Base-by-base conservation (phyloP, 1,140 invertebrate genomes). In the Achatina immaculata region DNA sequence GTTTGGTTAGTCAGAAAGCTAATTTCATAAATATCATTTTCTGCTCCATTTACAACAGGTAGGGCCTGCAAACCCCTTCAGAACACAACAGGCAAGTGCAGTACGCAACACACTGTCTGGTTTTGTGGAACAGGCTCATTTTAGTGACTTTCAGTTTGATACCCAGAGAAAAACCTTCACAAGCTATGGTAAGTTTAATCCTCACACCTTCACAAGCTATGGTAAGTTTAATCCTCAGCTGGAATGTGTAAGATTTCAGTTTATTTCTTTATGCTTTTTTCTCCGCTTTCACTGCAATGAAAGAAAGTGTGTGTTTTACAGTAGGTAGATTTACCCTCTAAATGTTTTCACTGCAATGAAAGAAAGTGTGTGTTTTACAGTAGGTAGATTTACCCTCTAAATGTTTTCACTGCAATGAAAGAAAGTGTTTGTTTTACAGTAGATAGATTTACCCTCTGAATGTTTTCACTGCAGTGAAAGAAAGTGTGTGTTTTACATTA, bases 121-220 rank as follows among this genome's bases (percentile, higher is more conserved):
- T 21, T 98, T 95, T 93, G 95, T 99, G 6, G 99, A 99, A 90
- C 94, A 95, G 85, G 96, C 98, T 6, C 96, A 99, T 91, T 94
- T 99, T 42, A 99, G 95, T 92, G 96, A 97, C 86, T 99, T 99
- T 92, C 96, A 99, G 86, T 99, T 99, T 94, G 98, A 99, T 92
- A 98, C 96, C 90, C 98, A 99, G 89, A 93, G 98, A 83, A 93
- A 97, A 89, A 99, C 97, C 19, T 99, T 99, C 83, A 88, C 92
- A 43, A 97, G 96, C 88, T 98, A 96, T 92, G 97, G 95, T 95
- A 91, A 88, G 89, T 85, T 38, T 40, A 31, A 42, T 36, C 7
- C 48, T 68, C 19, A 21, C 14, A 68, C 14, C 51, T 55, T 55
- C 14, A 16, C n/a, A 55, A n/a, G 14, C n/a, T 55, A 16, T 16